phyloP scores from a whole-genome alignment of 2,797 vertebrate species.

The Limnodromus scolopaceus region DNA sequence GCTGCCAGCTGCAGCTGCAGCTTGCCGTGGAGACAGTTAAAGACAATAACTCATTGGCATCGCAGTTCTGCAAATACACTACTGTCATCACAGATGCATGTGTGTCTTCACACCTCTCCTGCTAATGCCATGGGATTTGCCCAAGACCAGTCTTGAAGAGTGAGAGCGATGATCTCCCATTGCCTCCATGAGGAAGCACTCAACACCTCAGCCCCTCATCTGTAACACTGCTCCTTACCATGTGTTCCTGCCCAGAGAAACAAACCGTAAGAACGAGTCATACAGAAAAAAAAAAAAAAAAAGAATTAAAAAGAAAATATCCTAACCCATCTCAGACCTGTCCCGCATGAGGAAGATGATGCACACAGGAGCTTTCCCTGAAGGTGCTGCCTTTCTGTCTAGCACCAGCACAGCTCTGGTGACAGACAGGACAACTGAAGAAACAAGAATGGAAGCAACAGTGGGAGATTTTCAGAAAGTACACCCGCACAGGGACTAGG shows the following conservation, averaged over 20 bases:
- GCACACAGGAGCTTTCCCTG: rapidly evolving
- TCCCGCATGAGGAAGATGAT: neutral
- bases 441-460: neutral
- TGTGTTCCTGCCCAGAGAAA: neutral
- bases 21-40: neutral
- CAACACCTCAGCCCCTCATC: neutral
- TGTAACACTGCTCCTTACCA: neutral
- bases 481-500: neutral
- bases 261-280: neutral
- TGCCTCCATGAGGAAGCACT: neutral
- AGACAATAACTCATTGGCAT: neutral
- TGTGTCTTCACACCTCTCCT: neutral
- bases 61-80: neutral
- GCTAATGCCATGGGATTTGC: neutral
- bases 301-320: neutral
- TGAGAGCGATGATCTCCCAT: neutral
- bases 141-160: neutral
- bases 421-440: neutral
- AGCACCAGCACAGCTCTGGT: neutral
- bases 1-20: neutral
- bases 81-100: neutral
- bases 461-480: neutral
- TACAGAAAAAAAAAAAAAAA: rapidly evolving
- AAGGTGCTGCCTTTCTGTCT: neutral
- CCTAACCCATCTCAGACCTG: neutral